Conservation (phyloP, 2,797 vertebrate genomes). For the Clarias pachynema region DNA sequence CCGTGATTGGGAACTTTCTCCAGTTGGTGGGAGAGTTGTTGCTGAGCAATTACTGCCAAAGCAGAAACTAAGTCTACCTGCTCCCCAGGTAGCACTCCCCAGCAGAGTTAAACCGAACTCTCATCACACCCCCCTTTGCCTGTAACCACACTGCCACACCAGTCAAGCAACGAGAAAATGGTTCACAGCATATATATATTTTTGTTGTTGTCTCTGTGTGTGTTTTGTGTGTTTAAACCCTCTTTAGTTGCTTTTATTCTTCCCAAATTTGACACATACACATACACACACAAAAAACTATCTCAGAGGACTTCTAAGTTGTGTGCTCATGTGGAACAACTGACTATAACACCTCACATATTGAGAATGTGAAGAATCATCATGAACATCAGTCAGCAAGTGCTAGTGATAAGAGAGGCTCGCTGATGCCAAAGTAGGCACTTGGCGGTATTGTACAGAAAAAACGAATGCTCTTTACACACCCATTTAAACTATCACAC, state of each 20-base stretch:
- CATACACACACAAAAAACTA: neutral
- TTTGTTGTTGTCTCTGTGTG: neutral
- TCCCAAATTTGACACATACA: constrained; percentile 5
- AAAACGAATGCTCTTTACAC: neutral
- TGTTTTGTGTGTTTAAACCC: neutral
- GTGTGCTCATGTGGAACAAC: neutral
- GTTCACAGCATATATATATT: constrained; percentile 22
- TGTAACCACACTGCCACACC: constrained; percentile 28
- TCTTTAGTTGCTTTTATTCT: constrained; percentile 22
- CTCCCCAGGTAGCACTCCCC: constrained; percentile 53
- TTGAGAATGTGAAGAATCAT: constrained; percentile 27
- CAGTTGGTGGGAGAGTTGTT: constrained; percentile 49
- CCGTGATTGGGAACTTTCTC: constrained; percentile 41
- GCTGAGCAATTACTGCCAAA: constrained; percentile 58
- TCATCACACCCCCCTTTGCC: constrained; percentile 49
- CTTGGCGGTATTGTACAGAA: neutral
- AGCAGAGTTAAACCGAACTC: constrained; percentile 44
- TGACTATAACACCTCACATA: constrained; percentile 10
- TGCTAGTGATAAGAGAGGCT: constrained; percentile 32
- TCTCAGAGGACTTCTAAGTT: neutral
- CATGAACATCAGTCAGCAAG: constrained; percentile 36
- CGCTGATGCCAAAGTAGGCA: neutral
- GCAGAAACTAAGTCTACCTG: constrained; percentile 53
- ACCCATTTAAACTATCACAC: constrained; percentile 11
- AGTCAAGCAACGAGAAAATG: constrained; percentile 41